Base-by-base conservation (phyloP, 2,797 vertebrate genomes). In the Anabas testudineus region DNA sequence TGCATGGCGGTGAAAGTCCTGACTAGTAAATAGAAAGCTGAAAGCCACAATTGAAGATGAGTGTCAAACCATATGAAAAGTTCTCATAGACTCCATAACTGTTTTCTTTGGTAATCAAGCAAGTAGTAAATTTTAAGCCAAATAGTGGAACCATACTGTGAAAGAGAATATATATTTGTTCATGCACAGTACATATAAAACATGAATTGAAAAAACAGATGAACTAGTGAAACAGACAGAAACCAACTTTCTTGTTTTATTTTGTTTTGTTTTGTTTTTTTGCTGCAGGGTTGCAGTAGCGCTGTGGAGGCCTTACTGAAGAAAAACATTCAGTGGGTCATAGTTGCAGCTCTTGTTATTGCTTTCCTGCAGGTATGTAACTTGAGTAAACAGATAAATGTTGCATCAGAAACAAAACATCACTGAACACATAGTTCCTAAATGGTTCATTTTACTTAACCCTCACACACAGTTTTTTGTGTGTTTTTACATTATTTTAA, bases 281-380 rank as follows among this genome's bases (percentile, higher is more conserved):
- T 53, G 16, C 24, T 48, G 1, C 67, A 98, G 97, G 96, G 96
- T 39, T 97, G 97, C 64, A 79, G 88, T 12, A 5, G 66, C 1
- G 62, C 15, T 15, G 0, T 97, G 2, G 92, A 91, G 26, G 2
- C 0, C 0, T 1, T 74, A 14, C 43, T 97, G 71, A 92, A 84
- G 84, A 54, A 73, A 2, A 93, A 94, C 16, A 24, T 94, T 15
- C 54, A 92, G 70, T 91, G 95, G 84, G 77, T 97, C 63, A 95
- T 95, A 0, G 88, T 94, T 0, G 95, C 90, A 30, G 96, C 95
- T 2, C 78, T 97, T 37, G 94, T 97, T 15, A 95, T 98, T 43
- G 96, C 96, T 2, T 90, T 95, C 82, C 88, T 98, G 26, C 95
- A 98, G 95, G 96, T 98, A 83, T 71, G 85, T 94, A 68, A 87